A percentile compares a stretch with the other conserved stretches of the same genome.
Evolutionary conservation across 2,113 vertebrate genomes (phyloP).

Genomic region (Trachemys scripta): DNA sequence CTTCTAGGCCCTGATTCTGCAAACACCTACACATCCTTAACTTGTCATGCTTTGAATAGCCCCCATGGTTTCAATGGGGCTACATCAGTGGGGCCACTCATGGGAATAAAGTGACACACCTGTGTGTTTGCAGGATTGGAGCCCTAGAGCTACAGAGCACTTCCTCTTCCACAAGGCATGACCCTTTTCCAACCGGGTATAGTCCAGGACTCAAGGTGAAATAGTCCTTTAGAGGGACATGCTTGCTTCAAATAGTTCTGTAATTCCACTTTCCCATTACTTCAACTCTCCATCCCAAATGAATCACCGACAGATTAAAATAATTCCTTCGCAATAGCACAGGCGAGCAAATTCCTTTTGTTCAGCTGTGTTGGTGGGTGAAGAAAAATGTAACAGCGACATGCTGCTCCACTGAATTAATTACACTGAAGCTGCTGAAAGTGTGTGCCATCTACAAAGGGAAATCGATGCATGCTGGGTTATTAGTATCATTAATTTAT

Average conservation of each 20-base stretch:
- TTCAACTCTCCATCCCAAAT: neutral
- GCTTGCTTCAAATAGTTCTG: neutral
- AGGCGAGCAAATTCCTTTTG: neutral
- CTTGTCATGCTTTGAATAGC: neutral
- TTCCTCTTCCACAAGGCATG: neutral
- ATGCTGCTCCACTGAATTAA: neutral
- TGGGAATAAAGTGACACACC: neutral
- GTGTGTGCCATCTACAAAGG: neutral
- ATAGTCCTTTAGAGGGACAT: neutral
- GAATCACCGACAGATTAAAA: neutral
- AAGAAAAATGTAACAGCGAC: neutral
- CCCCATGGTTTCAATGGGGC: too few species aligned
- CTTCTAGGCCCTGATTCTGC: neutral
- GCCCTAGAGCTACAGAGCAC: neutral
- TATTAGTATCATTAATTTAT: neutral
- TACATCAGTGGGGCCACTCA: neutral
- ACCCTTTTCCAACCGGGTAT: neutral
- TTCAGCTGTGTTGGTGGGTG: neutral
- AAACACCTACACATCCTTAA: neutral
- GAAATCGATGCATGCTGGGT: neutral
- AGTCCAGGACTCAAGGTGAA: neutral
- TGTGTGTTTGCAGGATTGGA: neutral
- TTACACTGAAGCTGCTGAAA: neutral
- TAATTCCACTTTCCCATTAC: neutral
- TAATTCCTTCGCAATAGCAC: neutral